These are phyloP conservation scores for Heloderma charlesbogerti DNA, from an alignment of 2,113 vertebrate genomes.

Conservation along the genomic window DNA sequence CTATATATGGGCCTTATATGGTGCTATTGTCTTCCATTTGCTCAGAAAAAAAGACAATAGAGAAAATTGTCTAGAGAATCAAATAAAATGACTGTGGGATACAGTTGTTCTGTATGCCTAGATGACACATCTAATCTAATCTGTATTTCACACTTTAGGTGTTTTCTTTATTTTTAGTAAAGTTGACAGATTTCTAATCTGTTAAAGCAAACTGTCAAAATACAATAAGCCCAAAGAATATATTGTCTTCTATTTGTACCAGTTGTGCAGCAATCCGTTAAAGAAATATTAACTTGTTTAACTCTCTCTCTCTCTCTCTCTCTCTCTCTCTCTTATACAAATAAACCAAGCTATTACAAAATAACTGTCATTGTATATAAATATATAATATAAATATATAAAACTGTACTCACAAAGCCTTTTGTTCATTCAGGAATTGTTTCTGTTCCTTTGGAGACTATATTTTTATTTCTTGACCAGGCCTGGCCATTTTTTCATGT, in stretches of 20 bases:
- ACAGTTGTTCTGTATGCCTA: neutral
- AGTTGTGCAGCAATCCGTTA: neutral
- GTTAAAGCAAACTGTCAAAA: neutral
- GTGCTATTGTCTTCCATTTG: neutral
- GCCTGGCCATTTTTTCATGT: neutral
- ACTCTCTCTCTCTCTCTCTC: too few species aligned
- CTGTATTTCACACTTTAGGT: neutral
- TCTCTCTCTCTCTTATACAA: too few species aligned
- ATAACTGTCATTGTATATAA: neutral
- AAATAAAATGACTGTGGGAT: neutral
- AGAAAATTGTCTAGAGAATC: neutral
- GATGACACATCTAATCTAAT: neutral
- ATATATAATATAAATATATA: neutral
- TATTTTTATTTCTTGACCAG: neutral
- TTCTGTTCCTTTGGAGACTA: conserved; percentile 21
- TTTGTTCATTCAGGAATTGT: neutral
- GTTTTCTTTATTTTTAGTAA: neutral
- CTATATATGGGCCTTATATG: neutral
- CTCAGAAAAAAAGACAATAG: too few species aligned
- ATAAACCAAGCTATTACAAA: neutral
- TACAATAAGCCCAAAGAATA: neutral
- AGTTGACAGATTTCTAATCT: neutral
- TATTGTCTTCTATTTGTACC: neutral
- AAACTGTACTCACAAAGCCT: neutral
- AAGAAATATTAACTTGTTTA: neutral